These are phyloP conservation scores for Ophonus ardosiacus DNA, from an alignment of 2,888 invertebrate species.

Conservation along the genomic window DNA sequence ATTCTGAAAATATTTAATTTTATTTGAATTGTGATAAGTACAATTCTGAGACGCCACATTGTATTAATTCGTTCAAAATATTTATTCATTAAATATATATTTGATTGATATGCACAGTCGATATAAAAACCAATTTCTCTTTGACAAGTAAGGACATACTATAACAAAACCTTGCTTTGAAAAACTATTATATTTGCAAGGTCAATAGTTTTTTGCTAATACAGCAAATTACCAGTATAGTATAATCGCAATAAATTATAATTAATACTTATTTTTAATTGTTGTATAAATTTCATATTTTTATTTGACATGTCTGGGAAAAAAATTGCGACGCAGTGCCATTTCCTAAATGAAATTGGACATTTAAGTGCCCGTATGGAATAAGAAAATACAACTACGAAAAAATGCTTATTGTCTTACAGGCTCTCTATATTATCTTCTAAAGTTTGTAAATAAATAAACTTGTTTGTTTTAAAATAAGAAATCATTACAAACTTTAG, in stretches of 20 bases:
- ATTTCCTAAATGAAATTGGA: conserved; percentile 6
- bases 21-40: not conserved
- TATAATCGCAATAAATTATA: conserved; percentile 16
- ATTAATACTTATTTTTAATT: conserved; percentile 7
- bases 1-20: not conserved
- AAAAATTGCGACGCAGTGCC: not conserved
- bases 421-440: too few relatives aligned
- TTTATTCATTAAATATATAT: not conserved
- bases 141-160: not conserved
- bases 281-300: not conserved
- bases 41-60: not conserved
- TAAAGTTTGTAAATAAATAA: too few relatives aligned
- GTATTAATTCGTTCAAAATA: not conserved
- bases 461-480: too few relatives aligned
- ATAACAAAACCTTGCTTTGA: not conserved
- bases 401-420: not conserved
- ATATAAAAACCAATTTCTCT: not conserved
- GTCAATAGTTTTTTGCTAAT: not conserved
- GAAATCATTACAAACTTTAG: too few relatives aligned
- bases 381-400: not conserved
- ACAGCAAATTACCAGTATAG: not conserved
- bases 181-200: not conserved
- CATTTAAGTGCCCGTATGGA: not conserved
- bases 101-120: not conserved
- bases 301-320: not conserved